These are phyloP conservation scores for Myotis planiceps DNA, from an alignment of 2,797 vertebrate genomes.

Conservation along the genomic window DNA sequence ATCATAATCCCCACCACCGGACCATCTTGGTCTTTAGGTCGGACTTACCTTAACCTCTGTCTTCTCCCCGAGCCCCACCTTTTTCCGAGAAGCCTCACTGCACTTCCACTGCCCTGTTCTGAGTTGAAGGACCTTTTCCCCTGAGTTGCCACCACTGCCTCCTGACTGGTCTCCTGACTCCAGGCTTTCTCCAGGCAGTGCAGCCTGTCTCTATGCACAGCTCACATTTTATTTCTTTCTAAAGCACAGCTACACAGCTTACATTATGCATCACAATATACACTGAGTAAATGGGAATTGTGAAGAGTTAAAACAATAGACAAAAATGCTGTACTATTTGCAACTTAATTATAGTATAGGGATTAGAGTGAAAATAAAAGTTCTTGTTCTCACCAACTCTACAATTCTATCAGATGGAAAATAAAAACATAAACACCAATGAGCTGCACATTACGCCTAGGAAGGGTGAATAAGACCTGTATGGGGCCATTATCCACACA, in stretches of 20 bases:
- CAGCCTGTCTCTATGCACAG: background rate
- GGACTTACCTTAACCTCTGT: background rate
- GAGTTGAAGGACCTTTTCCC: rapidly evolving
- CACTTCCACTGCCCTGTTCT: background rate
- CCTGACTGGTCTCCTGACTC: no score
- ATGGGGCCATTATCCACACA: rapidly evolving
- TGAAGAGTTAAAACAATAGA: background rate
- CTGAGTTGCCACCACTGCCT: background rate
- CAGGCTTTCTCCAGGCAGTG: background rate
- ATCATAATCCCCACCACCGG: rapidly evolving
- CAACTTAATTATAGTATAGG: background rate
- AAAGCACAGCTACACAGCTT: background rate
- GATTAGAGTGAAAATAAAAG: background rate
- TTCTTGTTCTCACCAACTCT: background rate
- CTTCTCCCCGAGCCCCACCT: background rate
- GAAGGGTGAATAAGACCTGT: background rate
- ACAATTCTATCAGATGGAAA: background rate
- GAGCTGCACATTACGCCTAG: background rate
- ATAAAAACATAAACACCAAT: background rate
- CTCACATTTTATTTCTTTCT: background rate
- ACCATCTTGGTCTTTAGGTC: background rate
- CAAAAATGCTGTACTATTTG: background rate
- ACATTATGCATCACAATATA: no score
- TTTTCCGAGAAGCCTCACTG: rapidly evolving
- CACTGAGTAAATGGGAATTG: rapidly evolving